phyloP scores from a whole-genome alignment of 2,888 invertebrate species.

The Adineta ricciae region DNA sequence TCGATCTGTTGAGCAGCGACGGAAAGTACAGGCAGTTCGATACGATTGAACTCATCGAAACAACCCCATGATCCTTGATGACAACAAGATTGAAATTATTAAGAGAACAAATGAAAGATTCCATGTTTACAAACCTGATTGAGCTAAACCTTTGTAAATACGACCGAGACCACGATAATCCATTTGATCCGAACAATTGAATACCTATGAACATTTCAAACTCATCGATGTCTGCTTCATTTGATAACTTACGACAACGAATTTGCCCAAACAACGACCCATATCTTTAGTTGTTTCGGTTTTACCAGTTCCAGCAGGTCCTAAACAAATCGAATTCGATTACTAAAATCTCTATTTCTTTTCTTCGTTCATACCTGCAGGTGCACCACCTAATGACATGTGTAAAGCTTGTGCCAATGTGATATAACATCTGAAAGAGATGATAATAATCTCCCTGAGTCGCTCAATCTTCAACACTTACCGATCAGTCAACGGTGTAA shows the following conservation, averaged over 20 bases:
- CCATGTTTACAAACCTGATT: conserved; percentile 52
- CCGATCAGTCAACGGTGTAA: conserved; percentile 77
- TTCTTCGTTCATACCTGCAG: conserved; percentile 59
- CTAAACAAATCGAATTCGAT: conserved; percentile 56
- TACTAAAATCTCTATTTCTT: too few species aligned
- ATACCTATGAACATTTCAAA: conserved; percentile 76
- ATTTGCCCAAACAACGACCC: conserved; percentile 60
- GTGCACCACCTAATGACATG: conserved; percentile 92
- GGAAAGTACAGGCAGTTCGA: conserved; percentile 80
- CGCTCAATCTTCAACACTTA: conserved; percentile 33
- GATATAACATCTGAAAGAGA: conserved; percentile 66
- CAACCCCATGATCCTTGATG: too few species aligned
- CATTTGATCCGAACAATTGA: conserved; percentile 80
- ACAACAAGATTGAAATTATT: too few species aligned
- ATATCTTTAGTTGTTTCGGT: conserved; percentile 72
- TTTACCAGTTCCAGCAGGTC: conserved; percentile 79
- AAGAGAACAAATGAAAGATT: conserved; percentile 36
- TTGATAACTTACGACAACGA: conserved; percentile 75
- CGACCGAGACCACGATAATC: conserved; percentile 75
- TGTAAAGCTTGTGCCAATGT: conserved; percentile 85
- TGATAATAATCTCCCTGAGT: neutral
- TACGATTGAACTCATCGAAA: conserved; percentile 54
- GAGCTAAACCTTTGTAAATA: conserved; percentile 62
- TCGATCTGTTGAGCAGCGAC: conserved; percentile 95
- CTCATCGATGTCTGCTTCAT: too few species aligned